Evolutionary conservation across 2,113 vertebrate genomes (phyloP), one percentile per base, ranked within the genome.

Genomic region (Alethe castanea): DNA sequence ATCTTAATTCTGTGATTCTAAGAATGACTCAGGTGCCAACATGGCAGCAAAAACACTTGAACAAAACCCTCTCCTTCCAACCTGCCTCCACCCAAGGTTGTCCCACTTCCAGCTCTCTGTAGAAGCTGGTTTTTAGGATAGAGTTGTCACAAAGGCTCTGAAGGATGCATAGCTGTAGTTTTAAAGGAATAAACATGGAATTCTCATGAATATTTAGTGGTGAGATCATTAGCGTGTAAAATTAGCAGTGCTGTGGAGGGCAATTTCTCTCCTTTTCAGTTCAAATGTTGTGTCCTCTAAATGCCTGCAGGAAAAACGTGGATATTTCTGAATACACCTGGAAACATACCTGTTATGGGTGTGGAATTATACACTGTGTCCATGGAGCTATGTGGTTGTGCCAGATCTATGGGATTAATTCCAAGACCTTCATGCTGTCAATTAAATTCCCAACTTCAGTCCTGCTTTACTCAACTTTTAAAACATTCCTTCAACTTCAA

Each of bases 351-450:
- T 64, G 22, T n/a, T 65, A 11, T 3, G 2, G 18, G 7, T 17
- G 16, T 42, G 67, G 54, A 65, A n/a, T 54, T 54, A n/a, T 1
- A 5, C 17, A 8, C 45, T 12, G 2, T 2, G 1, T n/a, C 12
- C 62, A 42, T 10, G 40, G 28, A 59, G 44, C 42, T 22, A 2
- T 3, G 0, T 38, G 40, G 19, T 26, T 59, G 29, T 86, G 48
- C 82, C 65, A 54, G 47, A 61, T 19, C 44, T 42, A 0, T 7
- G 35, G 70, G 28, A 42, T 20, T 29, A 38, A 45, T 57, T 53
- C 76, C 60, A 57, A 73, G 13, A 69, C 50, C 72, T 71, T 77
- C 77, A 67, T 44, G 19, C 47, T 5, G 4, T 38, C 69, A 47
- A 4, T 72, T 76, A 40, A 86, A 61, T 56, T 61, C 70, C 79